Base-by-base conservation (phyloP, 2,888 invertebrate genomes). In the Plagiodera versicolora region DNA sequence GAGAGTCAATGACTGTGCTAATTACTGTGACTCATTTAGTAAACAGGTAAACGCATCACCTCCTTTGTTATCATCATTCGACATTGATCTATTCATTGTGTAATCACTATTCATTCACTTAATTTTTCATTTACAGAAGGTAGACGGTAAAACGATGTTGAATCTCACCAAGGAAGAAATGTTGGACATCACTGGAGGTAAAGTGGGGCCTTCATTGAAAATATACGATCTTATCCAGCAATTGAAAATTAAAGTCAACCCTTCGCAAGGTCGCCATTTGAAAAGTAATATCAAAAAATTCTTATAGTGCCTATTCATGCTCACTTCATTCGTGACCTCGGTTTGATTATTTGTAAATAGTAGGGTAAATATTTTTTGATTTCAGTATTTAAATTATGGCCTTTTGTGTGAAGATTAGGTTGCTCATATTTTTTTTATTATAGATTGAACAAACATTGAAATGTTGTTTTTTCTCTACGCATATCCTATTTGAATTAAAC, bases 201-300 rank as follows among this genome's bases (percentile, higher is more conserved):
- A 95, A 84, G 95, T 97, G 61, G 96, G 96, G 1, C 96, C 96
- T 6, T 94, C 95, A 16, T 80, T 97, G 62, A 96, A 96, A 83
- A 95, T 97, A 73, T 92, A 87, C 76, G 94, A 96, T 82, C 86
- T 97, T 68, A 92, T 97, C 75, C 92, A 94, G 75, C 94, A 95
- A 77, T 84, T 96, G 55, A 94, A 94, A 82, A 89, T 89, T 79
- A 92, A 92, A 84, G 88, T 91, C 65, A 89, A 89, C 79, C 88
- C 89, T 64, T 87, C 88, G 66, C 88, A 89, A 76, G 86, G 88
- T 72, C 83, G 86, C 70, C 82, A 82, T 65, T 79, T 80, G 79
- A 88, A 87, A 83, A 82, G 85, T 73, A 86, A 85, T 80, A 80
- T 83, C 76, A 85, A 87, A 81, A 86, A 87, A 78, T 83, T 85